Evolutionary conservation across 2,888 invertebrate genomes (phyloP).

Genomic region (Cantharis rustica): DNA sequence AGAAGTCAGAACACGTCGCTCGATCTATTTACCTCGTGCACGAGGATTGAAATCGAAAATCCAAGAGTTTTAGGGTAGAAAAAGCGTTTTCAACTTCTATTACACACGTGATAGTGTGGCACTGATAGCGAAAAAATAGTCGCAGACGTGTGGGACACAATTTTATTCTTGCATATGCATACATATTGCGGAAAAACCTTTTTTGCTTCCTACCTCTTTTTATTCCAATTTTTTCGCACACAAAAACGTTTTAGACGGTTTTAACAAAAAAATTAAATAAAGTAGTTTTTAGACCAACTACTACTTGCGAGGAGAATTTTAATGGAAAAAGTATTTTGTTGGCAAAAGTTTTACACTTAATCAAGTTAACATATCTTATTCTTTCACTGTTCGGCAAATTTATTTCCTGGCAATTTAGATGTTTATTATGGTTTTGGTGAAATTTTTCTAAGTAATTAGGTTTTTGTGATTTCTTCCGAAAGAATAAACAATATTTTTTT

Average conservation of each 20-base stretch:
- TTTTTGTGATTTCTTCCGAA: background rate
- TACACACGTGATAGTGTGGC: slow-evolving; percentile 37
- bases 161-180: slow-evolving; percentile 41
- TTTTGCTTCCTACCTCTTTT: background rate
- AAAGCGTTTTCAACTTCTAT: slow-evolving; percentile 37
- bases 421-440: slow-evolving; percentile 2
- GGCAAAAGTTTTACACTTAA: background rate
- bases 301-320: background rate
- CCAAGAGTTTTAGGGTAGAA: slow-evolving; percentile 37
- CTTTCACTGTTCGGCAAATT: slow-evolving; percentile 11
- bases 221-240: background rate
- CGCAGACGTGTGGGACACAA: slow-evolving; percentile 37
- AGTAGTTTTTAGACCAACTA: background rate
- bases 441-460: background rate
- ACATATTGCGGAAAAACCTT: slow-evolving; percentile 41
- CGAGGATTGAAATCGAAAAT: slow-evolving; percentile 51
- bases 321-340: slow-evolving; percentile 1
- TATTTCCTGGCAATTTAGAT: slow-evolving; percentile 10
- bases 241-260: background rate
- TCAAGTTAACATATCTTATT: background rate
- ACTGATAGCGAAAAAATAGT: slow-evolving; percentile 43
- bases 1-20: slow-evolving; percentile 43
- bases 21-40: slow-evolving; percentile 49
- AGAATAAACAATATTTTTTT: background rate
- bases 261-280: background rate